Evolutionary conservation across 64 coral and sea anemone species (phyloP), one percentile per base, ranked within the genome.

Genomic region (Trachythela sp.): DNA sequence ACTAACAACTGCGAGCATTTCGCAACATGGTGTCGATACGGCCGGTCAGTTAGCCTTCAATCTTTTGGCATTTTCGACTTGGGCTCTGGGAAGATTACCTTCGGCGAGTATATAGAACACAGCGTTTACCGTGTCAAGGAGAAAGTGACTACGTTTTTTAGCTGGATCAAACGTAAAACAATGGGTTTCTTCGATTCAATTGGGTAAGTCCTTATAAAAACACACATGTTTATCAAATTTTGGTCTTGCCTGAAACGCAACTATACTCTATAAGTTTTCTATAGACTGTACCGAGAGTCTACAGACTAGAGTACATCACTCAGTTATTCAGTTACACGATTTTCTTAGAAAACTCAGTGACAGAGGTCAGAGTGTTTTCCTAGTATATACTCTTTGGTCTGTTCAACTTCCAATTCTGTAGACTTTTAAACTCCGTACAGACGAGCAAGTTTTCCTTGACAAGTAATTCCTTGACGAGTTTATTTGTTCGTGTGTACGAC

Each of bases 1-100:
- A 5, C 5, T 4, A 68, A 68, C 59, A 68, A 68, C 4, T 77
- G 71, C 36, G 32, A 32, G 24, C 71, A 35, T 77, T 35, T 77
- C 13, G 32, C 71, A 13, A 77, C 71, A 39, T 77, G 26, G 26
- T 77, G 71, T 77, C 71, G 71, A 77, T 77, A 77, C 71, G 71
- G 71, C 1, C 71, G 71, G 4, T 9, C 29, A 34, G 31, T 77
- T 39, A 77, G 71, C 31, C 71, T 77, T 39, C 71, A 77, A n/a
- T 77, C 71, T 35, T 77, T 33, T 33, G 71, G 71, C 36, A 77
- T 77, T 77, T 33, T 6, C 30, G 71, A 77, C 36, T 39, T 77
- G 71, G 31, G 3, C 5, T 31, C 31, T 36, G 71, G 71, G 30
- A 77, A 77, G 2, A 77, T 77, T 77, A 39, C 30, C 30, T 77